Base-by-base conservation (phyloP, 2,113 vertebrate genomes). In the Sylvilagus bachmani region DNA sequence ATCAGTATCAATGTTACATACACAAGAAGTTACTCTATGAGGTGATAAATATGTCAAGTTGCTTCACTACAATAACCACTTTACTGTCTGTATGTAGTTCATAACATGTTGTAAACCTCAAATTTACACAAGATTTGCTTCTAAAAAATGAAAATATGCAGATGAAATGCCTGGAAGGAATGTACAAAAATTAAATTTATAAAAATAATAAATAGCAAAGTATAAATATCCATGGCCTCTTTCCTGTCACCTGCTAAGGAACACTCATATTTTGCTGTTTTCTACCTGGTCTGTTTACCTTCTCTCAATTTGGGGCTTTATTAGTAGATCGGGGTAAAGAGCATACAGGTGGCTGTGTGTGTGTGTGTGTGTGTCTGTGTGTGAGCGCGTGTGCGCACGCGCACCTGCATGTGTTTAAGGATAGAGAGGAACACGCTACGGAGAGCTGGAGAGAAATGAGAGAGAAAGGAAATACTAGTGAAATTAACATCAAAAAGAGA, bases 401-500 rank as follows among this genome's bases (percentile, higher is more conserved):
- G 29, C 12, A 31, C 58, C 29, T 22, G 33, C 55, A 17, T 55
- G 33, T 69, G 80, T 51, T 67, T 8, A 27, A 44, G 3, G 53
- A 2, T 33, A 27, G 29, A n/a, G 11, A 91, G 27, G n/a, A 89
- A 49, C 8, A 6, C 4, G 19, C 29, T 58, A 49, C 21, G 25
- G 25, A 71, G 38, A 78, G 10, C n/a, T 64, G 61, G 33, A 75
- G 44, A 24, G 33, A 75, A 64, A 53, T 49, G 31, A 3, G 36
- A 36, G 93, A 90, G 44, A 86, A 87, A 92, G 66, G 36, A 67
- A 84, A 87, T 44, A 78, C 3, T 81, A 74, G 38, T 27, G 64
- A 94, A 71, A 92, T 86, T 73, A 77, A 78, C 58, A 61, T 17
- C 22, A 53, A 74, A 62, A 79, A 86, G 31, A 92, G 83, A 90